Conservation (phyloP, 2,113 vertebrate species). For the Phylloscopus whistleri region DNA sequence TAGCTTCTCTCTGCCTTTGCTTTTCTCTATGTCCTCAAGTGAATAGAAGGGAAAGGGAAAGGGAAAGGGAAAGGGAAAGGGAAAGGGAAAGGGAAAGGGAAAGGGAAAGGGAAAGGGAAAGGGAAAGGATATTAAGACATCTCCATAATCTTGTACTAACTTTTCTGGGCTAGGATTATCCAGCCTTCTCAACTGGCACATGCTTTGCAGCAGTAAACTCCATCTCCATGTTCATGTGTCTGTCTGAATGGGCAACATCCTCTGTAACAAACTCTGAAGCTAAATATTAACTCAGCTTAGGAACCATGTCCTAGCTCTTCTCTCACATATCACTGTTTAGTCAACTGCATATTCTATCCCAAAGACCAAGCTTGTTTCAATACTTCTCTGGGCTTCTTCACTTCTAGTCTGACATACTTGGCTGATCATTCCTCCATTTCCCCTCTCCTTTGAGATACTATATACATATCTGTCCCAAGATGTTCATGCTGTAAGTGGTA, state of each 20-base stretch:
- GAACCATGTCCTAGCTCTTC: neutral
- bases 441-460: neutral
- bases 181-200: neutral
- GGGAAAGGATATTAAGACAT: neutral
- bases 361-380: neutral
- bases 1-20: neutral
- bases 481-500: neutral
- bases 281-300: neutral
- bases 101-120: too few relatives aligned
- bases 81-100: rapidly evolving
- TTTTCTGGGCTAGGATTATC: neutral
- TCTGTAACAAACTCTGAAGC: neutral
- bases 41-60: too few relatives aligned
- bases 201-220: neutral
- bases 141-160: neutral
- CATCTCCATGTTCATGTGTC: neutral
- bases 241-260: neutral
- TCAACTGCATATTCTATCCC: neutral
- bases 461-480: neutral
- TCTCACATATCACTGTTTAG: neutral
- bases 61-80: rapidly evolving
- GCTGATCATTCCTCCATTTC: neutral
- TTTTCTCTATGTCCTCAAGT: neutral
- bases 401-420: neutral
- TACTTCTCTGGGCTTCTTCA: neutral